A percentile compares a stretch with the other conserved stretches of the same genome.
Conservation (phyloP, 2,797 vertebrate species). For the Morus bassanus region DNA sequence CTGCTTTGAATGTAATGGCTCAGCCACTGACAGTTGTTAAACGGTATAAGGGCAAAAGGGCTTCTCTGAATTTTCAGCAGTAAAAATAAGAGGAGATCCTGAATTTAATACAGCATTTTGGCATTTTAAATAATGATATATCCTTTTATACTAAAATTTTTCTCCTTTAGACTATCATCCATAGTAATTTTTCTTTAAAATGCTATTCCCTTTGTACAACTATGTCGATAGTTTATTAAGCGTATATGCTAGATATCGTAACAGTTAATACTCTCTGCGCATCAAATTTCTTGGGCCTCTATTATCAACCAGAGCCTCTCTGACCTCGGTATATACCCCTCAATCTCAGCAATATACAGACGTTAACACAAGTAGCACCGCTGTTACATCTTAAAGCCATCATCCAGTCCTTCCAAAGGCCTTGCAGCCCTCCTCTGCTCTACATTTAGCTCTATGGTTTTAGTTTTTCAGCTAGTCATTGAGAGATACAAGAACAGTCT, state of each 20-base stretch:
- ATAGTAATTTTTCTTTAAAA: neutral
- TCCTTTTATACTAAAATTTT: neutral
- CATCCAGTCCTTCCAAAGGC: neutral
- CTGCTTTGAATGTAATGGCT: neutral
- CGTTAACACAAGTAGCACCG: neutral
- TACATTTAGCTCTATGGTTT: neutral
- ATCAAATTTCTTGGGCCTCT: neutral
- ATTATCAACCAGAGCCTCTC: neutral
- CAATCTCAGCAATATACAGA: accelerated
- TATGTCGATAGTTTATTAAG: neutral
- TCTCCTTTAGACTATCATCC: neutral
- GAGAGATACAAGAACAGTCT: neutral
- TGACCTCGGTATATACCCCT: neutral
- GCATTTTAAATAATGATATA: neutral
- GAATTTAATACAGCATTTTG: neutral
- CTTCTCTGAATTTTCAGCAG: neutral
- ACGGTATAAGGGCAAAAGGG: neutral
- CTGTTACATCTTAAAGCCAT: neutral
- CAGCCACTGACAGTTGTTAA: neutral
- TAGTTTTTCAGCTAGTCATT: neutral
- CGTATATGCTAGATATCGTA: neutral
- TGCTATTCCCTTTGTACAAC: neutral
- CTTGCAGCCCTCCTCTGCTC: neutral
- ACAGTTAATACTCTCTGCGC: neutral
- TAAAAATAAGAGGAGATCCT: neutral